Conservation (phyloP, 2,113 vertebrate species). For the Stegostoma tigrinum region DNA sequence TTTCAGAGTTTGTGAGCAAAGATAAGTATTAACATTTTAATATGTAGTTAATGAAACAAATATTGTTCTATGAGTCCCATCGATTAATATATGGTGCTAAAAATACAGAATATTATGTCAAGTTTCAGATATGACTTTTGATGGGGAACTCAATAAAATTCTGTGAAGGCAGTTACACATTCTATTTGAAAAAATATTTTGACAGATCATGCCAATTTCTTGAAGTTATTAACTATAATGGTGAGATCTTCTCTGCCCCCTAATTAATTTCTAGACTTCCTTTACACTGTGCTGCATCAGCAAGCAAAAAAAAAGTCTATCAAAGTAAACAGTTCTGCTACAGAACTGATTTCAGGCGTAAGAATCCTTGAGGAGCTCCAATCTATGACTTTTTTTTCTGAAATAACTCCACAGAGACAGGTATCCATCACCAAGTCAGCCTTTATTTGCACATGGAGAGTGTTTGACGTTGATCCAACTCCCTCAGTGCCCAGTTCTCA, state of each 20-base stretch:
- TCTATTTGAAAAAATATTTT: background rate
- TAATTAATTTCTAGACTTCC: constrained; percentile 5
- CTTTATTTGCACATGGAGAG: too few species aligned
- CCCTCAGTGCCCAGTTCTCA: too few species aligned
- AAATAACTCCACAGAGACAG: too few species aligned
- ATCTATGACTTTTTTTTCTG: background rate
- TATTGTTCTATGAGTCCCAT: background rate
- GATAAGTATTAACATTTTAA: background rate
- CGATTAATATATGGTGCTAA: background rate
- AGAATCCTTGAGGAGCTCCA: background rate
- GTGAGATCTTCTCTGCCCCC: background rate
- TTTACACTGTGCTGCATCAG: constrained; percentile 30
- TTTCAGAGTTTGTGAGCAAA: background rate
- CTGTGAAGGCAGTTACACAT: background rate
- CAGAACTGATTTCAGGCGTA: background rate
- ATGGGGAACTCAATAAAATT: background rate
- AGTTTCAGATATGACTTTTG: background rate
- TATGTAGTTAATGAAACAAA: background rate
- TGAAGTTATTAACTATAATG: background rate
- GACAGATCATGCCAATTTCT: constrained; percentile 13
- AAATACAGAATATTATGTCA: background rate
- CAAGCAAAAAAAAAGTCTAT: constrained; percentile 11
- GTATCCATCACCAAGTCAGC: too few species aligned
- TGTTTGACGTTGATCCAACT: too few species aligned
- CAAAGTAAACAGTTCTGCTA: background rate